Evolutionary conservation across 2,888 invertebrate species (phyloP).

Genomic region (Acleris holmiana): DNA sequence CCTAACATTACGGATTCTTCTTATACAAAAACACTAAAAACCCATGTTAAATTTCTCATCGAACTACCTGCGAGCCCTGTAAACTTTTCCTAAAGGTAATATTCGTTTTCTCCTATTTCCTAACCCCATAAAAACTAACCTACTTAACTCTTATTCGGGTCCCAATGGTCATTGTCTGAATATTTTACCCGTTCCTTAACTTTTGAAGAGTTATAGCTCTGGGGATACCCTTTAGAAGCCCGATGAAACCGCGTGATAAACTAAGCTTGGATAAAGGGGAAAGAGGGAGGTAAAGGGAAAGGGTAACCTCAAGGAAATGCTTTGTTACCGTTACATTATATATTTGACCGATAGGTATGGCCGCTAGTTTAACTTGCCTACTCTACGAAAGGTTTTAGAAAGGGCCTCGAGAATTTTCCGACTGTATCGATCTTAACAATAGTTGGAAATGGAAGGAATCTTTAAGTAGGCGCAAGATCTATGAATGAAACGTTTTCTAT

Average conservation of each 20-base stretch:
- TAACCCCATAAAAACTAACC: not conserved
- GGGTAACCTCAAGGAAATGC: constrained; percentile 4
- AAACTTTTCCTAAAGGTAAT: not conserved
- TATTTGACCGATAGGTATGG: no score
- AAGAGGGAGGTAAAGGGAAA: not conserved
- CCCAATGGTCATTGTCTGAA: constrained; percentile 25
- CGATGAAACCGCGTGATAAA: constrained; percentile 15
- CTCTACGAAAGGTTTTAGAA: no score
- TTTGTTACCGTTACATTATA: not conserved
- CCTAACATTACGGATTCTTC: no score
- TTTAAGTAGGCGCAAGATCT: no score
- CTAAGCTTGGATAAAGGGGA: not conserved
- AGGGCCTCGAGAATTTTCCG: no score
- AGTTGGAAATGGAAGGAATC: no score
- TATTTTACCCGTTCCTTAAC: constrained; percentile 15
- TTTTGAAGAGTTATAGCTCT: constrained; percentile 20
- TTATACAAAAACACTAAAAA: no score
- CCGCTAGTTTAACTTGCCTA: no score
- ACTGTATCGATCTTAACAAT: no score
- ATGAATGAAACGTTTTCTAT: no score
- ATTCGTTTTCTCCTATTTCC: not conserved
- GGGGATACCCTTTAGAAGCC: constrained; percentile 13
- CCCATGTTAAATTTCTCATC: no score
- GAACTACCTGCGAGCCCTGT: no score
- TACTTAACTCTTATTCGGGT: not conserved